Evolutionary conservation across 2,888 invertebrate species (phyloP).

Genomic region (Brassicogethes aeneus): DNA sequence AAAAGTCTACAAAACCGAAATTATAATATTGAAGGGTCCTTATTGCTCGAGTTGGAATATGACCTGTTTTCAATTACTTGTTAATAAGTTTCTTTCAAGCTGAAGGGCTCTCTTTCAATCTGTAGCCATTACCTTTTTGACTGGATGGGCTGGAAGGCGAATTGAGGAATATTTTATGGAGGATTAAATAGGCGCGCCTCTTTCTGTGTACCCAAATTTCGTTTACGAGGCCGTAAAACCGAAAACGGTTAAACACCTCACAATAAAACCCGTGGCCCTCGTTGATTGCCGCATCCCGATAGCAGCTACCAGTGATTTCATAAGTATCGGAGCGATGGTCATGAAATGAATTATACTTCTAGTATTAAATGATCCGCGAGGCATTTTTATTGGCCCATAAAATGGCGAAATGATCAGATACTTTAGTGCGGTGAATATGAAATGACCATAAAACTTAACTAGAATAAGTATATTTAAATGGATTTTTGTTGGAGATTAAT

Average conservation of each 20-base stretch:
- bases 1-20: no score
- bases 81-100: no score
- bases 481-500: not conserved
- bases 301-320: slow-evolving; percentile 7
- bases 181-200: slow-evolving; percentile 5
- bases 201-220: slow-evolving; percentile 1
- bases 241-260: slow-evolving; percentile 20
- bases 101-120: not conserved
- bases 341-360: slow-evolving; percentile 10
- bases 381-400: slow-evolving; percentile 13
- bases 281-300: slow-evolving; percentile 10
- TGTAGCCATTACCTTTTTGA: not conserved
- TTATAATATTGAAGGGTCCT: no score
- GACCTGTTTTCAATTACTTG: no score
- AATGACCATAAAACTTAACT: slow-evolving; percentile 9
- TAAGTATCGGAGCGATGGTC: slow-evolving; percentile 1
- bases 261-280: slow-evolving; percentile 13
- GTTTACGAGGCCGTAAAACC: slow-evolving; percentile 20
- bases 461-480: slow-evolving; percentile 5
- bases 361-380: slow-evolving; percentile 11
- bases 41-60: no score
- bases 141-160: not conserved
- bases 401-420: slow-evolving; percentile 11
- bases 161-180: not conserved
- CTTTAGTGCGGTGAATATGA: slow-evolving; percentile 10